Conservation (phyloP, 2,888 invertebrate genomes). For the Drosophila recens region DNA sequence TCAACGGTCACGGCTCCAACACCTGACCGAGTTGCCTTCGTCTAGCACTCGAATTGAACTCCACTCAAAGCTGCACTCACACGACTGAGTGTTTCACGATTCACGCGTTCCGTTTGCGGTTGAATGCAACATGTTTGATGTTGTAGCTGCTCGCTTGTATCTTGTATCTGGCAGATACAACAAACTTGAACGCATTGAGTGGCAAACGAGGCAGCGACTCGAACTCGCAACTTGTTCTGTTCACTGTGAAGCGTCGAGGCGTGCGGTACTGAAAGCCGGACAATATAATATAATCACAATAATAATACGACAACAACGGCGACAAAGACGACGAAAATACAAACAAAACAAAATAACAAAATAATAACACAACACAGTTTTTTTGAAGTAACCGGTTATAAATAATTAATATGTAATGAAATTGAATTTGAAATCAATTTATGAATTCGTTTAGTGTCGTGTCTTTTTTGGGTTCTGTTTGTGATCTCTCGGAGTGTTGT, state of each 20-base stretch:
- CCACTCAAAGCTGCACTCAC: constrained; percentile 32
- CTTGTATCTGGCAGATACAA: constrained; percentile 3
- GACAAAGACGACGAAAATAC: constrained; percentile 3
- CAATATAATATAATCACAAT: constrained; percentile 33
- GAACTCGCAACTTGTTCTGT: constrained; percentile 67
- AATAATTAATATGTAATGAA: neutral
- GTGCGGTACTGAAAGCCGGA: constrained; percentile 65
- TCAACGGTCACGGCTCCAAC: constrained; percentile 63
- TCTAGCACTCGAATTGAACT: constrained; percentile 27
- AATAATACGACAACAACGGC: constrained; percentile 1
- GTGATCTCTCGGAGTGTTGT: constrained; percentile 10
- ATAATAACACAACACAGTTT: constrained; percentile 7
- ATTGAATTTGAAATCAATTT: neutral
- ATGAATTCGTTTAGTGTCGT: constrained; percentile 6
- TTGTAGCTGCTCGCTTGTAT: neutral
- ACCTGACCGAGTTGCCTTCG: constrained; percentile 69
- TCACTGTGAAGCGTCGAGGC: constrained; percentile 65
- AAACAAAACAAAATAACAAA: neutral
- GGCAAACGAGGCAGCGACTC: constrained; percentile 49
- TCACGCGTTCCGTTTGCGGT: constrained; percentile 31
- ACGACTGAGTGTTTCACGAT: constrained; percentile 37
- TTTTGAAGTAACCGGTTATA: constrained; percentile 16
- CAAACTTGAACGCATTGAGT: constrained; percentile 37
- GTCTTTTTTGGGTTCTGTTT: constrained; percentile 21
- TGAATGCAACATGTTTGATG: constrained; percentile 14